Evolutionary conservation across 2,797 vertebrate genomes (phyloP), one percentile per base, ranked within the genome.

Genomic region (Acipenser oxyrinchus): DNA sequence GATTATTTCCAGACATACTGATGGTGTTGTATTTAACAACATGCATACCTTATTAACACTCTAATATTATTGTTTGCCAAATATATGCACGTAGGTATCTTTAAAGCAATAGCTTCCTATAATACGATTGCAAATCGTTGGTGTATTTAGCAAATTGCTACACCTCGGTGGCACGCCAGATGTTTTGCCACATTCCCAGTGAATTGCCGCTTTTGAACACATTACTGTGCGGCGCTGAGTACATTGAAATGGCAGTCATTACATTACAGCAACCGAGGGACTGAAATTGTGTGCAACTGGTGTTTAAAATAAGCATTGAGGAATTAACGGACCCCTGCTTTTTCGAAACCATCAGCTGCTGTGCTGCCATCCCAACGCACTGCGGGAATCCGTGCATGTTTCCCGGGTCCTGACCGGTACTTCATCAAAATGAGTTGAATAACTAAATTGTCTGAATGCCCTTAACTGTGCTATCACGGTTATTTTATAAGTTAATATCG

Each of bases 191-290:
- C 86, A 86, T 89, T 89, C 84, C 83, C 84, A 81, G 73, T 83
- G 75, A 83, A 86, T 88, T 85, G 86, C 84, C 88, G 83, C 87
- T 89, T 89, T 84, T 88, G 86, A 88, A 86, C 83, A 87, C 87
- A 89, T 90, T 90, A 90, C 81, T 76, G 82, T 78, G 80, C 84
- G 84, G 83, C 83, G 86, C 86, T 90, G 88, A 90, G 89, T 88
- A 88, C 84, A 88, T 87, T 90, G 87, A 89, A 90, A 90, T 91
- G 89, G 88, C 89, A 89, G 89, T 90, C 89, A 90, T 91, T 91
- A 91, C 87, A 87, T 72, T 73, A 64, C 81, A 81, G 85, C 84
- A 80, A 82, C 84, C 82, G 82, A 77, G 81, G 80, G 62, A 9
- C 50, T 6, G 48, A 10, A 49, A 64, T 64, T 13, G 82, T 70